Base-by-base conservation (phyloP, 2,797 vertebrate genomes). In the Rachycentron canadum region DNA sequence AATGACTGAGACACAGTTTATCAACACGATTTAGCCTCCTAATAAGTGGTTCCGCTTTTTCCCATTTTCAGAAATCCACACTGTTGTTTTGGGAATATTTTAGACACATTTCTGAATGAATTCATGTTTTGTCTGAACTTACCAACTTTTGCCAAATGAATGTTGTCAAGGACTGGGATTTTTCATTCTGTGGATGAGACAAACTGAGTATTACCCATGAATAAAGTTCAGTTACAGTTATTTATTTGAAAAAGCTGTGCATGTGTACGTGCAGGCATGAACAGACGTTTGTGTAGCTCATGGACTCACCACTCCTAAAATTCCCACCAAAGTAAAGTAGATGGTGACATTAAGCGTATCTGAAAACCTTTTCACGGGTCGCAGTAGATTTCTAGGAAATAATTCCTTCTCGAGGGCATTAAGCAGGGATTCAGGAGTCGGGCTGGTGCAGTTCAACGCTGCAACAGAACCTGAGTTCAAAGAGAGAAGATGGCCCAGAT, bases 281-380 rank as follows among this genome's bases (percentile, higher is more conserved):
- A n/a, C n/a, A n/a, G n/a, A n/a, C n/a, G n/a, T n/a, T n/a, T n/a
- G 7, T 45, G 17, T 16, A 14, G 7, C 4, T 53, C 1, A 3
- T 36, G 21, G 34, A 90, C 90, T 88, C 73, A 92, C 89, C 87
- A 92, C 78, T 80, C 81, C 85, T 71, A 90, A 1, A 59, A 91
- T 74, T 52, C 75, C 90, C 45, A 82, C 72, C 61, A 92, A 41
- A 4, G 69, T 87, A n/a, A n/a, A n/a, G n/a, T n/a, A n/a, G 57
- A 93, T 28, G 6, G 6, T 0, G n/a, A 90, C 7, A 7, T 34
- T 53, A 34, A 92, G n/a, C n/a, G 1, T 2, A 30, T 83, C 61
- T 11, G 25, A 43, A 59, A 91, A 84, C 34, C 1, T 69, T 34
- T 74, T 34, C 0, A 80, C 74, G 1, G 91, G 92, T 2, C 47